Evolutionary conservation across 2,888 invertebrate genomes (phyloP), one percentile per base, ranked within the genome.

Genomic region (Heliconius sara): DNA sequence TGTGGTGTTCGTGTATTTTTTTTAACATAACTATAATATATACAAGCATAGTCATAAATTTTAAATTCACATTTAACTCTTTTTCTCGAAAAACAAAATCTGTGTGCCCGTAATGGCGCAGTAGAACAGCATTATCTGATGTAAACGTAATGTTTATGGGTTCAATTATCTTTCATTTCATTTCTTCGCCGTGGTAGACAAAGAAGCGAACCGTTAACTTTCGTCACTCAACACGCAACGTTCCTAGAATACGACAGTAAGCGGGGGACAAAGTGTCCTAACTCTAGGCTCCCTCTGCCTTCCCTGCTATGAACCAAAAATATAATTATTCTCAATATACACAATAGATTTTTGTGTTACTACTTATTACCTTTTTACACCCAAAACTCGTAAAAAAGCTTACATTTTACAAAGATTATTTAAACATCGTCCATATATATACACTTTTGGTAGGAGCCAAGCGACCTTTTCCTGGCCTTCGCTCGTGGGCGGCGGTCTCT

Each of bases 401-500:
- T 7, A 16, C 0, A 65, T 65, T 65, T 65, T 19, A 65, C 65
- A 65, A 60, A 60, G n/a, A 60, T 4, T n/a, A 22, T 60, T n/a
- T n/a, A n/a, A 60, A n/a, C 12, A 60, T 60, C 12, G n/a, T 60
- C 10, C 60, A n/a, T 60, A n/a, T 60, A 52, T 1, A n/a, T 10
- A n/a, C n/a, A 43, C n/a, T 43, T 72, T 72, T 72, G 27, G 63
- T 74, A 27, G n/a, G 25, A 75, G 63, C 65, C 80, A 47, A 79
- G 81, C 66, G 79, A 81, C 82, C 82, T 83, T 83, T 83, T 76
- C 68, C 52, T 80, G 80, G 81, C 82, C 82, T 83, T 76, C 57
- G 78, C 66, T 73, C 43, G 68, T 76, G 57, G 79, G 76, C 52
- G 78, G 79, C 67, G 76, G 76, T 63, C 47, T 63, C 72, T 72